Percentiles rank a stretch among this genome's conserved stretches.
phyloP scores from a whole-genome alignment of 2,888 invertebrate species.

The Melolontha melolontha region DNA sequence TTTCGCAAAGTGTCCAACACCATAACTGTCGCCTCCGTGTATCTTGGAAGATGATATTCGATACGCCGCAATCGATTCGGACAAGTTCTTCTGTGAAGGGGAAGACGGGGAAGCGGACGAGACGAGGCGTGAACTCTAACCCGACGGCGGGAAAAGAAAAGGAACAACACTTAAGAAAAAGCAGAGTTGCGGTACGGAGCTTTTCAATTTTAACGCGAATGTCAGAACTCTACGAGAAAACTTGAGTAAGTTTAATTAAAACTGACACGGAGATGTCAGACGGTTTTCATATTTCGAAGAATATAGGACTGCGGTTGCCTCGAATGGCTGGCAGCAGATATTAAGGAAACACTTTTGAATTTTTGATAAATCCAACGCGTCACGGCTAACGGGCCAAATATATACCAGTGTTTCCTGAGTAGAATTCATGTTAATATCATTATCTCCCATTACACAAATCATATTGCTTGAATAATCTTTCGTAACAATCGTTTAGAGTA shows the following conservation, averaged over 20 bases:
- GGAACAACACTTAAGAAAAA: slow-evolving; percentile 42
- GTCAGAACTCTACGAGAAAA: slow-evolving; percentile 54
- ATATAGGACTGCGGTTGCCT: neutral
- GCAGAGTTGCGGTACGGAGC: slow-evolving; percentile 44
- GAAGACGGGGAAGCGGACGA: slow-evolving; percentile 7
- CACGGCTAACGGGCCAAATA: slow-evolving; percentile 1
- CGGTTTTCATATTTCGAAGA: slow-evolving; percentile 46
- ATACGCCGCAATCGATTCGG: slow-evolving; percentile 30
- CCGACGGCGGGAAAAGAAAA: slow-evolving; percentile 30
- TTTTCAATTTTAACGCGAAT: slow-evolving; percentile 54
- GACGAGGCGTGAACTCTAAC: slow-evolving; percentile 40
- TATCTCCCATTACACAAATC: too few species aligned
- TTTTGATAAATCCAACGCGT: slow-evolving; percentile 34
- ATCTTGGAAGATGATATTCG: slow-evolving; percentile 27
- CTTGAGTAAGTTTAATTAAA: slow-evolving; percentile 55
- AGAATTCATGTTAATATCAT: too few species aligned
- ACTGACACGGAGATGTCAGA: slow-evolving; percentile 51
- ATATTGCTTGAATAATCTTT: too few species aligned
- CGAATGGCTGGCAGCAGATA: slow-evolving; percentile 4
- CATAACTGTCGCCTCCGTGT: slow-evolving; percentile 28
- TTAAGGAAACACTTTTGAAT: slow-evolving; percentile 34
- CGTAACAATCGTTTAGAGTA: too few species aligned
- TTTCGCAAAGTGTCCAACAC: slow-evolving; percentile 37
- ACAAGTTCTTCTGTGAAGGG: slow-evolving; percentile 16
- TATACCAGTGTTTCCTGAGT: too few species aligned